Percentiles rank a stretch among this genome's conserved stretches.
phyloP scores from a whole-genome alignment of 2,797 vertebrate species.

The Picus viridis region DNA sequence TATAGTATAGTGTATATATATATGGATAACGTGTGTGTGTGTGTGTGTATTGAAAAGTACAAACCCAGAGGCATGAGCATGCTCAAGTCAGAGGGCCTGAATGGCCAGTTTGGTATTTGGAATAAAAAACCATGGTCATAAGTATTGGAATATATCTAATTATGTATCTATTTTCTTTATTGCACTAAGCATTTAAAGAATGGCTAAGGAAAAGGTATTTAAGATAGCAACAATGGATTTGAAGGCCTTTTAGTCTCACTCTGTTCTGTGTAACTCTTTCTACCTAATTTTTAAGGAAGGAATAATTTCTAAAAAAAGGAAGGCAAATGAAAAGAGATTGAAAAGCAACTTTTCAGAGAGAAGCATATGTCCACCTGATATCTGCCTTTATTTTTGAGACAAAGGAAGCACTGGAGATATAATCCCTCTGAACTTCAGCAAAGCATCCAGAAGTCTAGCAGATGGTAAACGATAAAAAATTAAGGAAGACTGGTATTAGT shows the following conservation, averaged over 20 bases:
- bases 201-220: not conserved
- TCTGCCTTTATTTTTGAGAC: not conserved
- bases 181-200: not conserved
- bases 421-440: not conserved
- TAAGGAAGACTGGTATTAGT: not conserved
- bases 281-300: not conserved
- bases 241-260: not conserved
- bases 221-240: not conserved
- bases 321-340: not conserved
- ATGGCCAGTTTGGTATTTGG: not conserved
- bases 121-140: not conserved
- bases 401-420: not conserved
- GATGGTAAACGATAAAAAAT: not conserved
- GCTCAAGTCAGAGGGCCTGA: not conserved
- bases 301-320: not conserved
- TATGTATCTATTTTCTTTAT: not conserved
- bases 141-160: not conserved
- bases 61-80: not conserved
- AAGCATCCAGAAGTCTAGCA: not conserved
- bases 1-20: too few species aligned
- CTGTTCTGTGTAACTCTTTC: not conserved
- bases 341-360: not conserved
- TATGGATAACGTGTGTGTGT: too few species aligned
- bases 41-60: too few species aligned
- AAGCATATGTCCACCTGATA: not conserved